phyloP scores from a whole-genome alignment of 1,140 invertebrate species.

The Aphaenogaster floridana region DNA sequence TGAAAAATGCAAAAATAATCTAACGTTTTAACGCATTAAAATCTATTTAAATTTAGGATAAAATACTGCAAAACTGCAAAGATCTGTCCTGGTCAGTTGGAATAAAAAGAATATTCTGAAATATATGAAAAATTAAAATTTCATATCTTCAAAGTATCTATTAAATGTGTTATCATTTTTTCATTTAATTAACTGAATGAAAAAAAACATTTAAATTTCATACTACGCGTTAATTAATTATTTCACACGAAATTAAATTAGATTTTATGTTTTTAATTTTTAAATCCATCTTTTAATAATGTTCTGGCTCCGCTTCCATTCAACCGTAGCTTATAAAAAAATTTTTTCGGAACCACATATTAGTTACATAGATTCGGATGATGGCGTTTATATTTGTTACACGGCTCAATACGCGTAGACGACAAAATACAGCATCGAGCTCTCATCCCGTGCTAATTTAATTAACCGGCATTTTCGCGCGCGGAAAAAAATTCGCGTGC shows the following conservation, averaged over 20 bases:
- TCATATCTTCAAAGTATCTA: neutral
- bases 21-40: neutral
- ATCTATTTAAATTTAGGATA: neutral
- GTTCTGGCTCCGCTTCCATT: neutral
- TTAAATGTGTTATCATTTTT: slow-evolving; percentile 1
- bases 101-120: neutral
- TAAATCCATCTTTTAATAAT: neutral
- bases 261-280: neutral
- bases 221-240: neutral
- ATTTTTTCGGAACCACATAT: neutral
- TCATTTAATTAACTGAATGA: slow-evolving; percentile 7
- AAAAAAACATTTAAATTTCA: neutral
- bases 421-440: slow-evolving; percentile 15
- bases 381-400: slow-evolving; percentile 36
- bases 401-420: neutral
- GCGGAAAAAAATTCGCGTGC: slow-evolving; percentile 25
- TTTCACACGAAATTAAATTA: neutral
- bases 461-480: slow-evolving; percentile 22
- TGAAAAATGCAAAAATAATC: neutral
- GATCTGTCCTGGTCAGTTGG: neutral
- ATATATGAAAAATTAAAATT: neutral
- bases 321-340: neutral
- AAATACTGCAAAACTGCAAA: slow-evolving; percentile 3
- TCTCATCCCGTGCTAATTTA: slow-evolving; percentile 40
- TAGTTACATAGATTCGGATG: slow-evolving; percentile 1